Evolutionary conservation across 2,797 vertebrate genomes (phyloP).

Genomic region (Lepus townsendii): DNA sequence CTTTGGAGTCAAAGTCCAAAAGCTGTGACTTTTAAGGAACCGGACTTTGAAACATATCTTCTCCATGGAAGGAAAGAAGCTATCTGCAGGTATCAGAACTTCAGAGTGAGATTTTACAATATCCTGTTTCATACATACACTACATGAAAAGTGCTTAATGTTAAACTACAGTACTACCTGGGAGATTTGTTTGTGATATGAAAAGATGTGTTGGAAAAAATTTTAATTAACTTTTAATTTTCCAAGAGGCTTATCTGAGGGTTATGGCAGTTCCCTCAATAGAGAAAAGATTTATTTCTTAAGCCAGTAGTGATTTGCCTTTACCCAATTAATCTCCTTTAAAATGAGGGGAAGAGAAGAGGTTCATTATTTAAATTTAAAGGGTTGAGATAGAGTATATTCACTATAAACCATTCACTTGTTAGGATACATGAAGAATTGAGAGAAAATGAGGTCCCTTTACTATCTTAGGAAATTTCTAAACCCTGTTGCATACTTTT

Average conservation of each 20-base stretch:
- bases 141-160: neutral
- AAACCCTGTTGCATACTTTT: conserved; percentile 11
- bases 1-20: neutral
- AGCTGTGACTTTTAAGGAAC: neutral
- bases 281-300: neutral
- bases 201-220: neutral
- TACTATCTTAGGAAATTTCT: conserved; percentile 38
- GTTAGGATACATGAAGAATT: neutral
- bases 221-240: conserved; percentile 47
- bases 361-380: conserved; percentile 38
- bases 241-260: conserved; percentile 21
- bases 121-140: neutral
- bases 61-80: neutral
- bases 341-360: neutral
- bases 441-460: neutral
- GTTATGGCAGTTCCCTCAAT: conserved; percentile 5
- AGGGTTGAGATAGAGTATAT: neutral
- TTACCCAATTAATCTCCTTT: neutral
- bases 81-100: neutral
- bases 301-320: conserved; percentile 14
- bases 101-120: conserved; percentile 1
- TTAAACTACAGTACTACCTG: conserved; percentile 6
- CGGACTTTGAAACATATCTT: neutral
- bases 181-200: conserved; percentile 4
- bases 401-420: neutral